Conservation (phyloP, 2,113 vertebrate species). For the Poeciliopsis retropinna region DNA sequence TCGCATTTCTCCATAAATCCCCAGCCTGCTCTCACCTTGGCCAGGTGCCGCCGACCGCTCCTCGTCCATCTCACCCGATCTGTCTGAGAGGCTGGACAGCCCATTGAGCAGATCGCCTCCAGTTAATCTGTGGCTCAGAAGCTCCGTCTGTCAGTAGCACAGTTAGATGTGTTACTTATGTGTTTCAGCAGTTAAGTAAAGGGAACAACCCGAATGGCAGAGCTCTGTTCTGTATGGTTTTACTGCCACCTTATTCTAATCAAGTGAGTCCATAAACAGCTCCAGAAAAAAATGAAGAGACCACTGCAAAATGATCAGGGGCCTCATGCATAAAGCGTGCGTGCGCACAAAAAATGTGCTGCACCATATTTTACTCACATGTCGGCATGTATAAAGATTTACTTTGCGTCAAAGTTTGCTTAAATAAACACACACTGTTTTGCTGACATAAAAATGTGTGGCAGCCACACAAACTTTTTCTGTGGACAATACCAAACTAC, state of each 20-base stretch:
- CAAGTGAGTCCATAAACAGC: neutral
- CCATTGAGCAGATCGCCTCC: slow-evolving; percentile 6
- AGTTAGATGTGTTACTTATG: slow-evolving; percentile 21
- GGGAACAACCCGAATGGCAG: neutral
- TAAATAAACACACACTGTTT: too few species aligned
- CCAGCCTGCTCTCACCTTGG: slow-evolving; percentile 48
- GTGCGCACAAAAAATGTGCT: too few species aligned
- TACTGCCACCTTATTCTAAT: neutral
- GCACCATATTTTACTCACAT: too few species aligned
- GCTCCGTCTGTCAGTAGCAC: slow-evolving; percentile 33
- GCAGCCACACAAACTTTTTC: too few species aligned
- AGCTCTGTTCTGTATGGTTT: neutral
- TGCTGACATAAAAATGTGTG: too few species aligned
- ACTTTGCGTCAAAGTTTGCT: too few species aligned
- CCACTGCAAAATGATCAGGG: too few species aligned
- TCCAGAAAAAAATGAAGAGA: too few species aligned
- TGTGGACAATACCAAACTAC: too few species aligned
- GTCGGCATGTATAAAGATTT: too few species aligned
- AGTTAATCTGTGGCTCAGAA: slow-evolving; percentile 24
- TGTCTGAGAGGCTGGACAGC: slow-evolving; percentile 16
- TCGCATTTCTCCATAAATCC: slow-evolving; percentile 57
- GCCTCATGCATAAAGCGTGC: too few species aligned
- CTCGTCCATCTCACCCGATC: slow-evolving; percentile 33
- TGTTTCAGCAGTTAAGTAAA: neutral
- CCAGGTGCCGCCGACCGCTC: slow-evolving; percentile 49